phyloP scores from a whole-genome alignment of 2,888 invertebrate species.

The Sthenelais limicola region DNA sequence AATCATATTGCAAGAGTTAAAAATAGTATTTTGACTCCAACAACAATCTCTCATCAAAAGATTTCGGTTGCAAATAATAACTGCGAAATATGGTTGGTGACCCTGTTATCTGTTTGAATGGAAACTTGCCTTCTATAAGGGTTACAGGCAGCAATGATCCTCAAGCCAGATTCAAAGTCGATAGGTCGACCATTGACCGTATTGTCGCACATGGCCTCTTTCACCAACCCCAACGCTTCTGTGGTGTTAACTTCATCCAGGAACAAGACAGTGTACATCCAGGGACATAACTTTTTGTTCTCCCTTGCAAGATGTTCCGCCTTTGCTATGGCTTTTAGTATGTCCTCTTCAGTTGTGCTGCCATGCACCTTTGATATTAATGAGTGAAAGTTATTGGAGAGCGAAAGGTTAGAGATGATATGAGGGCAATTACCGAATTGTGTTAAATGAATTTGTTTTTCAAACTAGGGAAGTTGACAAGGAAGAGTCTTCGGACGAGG shows the following conservation, averaged over 20 bases:
- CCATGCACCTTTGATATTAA: slow-evolving; percentile 67
- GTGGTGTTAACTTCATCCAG: slow-evolving; percentile 71
- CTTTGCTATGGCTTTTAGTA: slow-evolving; percentile 59
- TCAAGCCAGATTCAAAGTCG: slow-evolving; percentile 55
- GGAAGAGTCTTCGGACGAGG: too few species aligned
- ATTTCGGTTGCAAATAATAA: too few species aligned
- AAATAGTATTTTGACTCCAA: too few species aligned
- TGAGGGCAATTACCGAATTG: too few species aligned
- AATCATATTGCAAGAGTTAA: too few species aligned
- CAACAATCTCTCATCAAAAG: too few species aligned
- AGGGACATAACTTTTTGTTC: slow-evolving; percentile 52
- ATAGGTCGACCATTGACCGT: slow-evolving; percentile 60
- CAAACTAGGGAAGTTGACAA: too few species aligned
- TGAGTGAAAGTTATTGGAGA: too few species aligned
- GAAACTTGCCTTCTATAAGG: slow-evolving; percentile 66
- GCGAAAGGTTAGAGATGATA: too few species aligned
- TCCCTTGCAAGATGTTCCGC: slow-evolving; percentile 58
- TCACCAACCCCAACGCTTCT: slow-evolving; percentile 67
- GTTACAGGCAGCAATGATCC: slow-evolving; percentile 69
- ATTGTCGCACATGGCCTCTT: slow-evolving; percentile 69
- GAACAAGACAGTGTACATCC: slow-evolving; percentile 64
- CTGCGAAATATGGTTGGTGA: too few species aligned
- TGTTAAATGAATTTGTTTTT: too few species aligned
- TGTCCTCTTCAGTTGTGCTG: slow-evolving; percentile 63
- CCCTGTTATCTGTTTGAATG: too few species aligned